Evolutionary conservation across 2,888 invertebrate genomes (phyloP).

Genomic region (Andrena bicolor): DNA sequence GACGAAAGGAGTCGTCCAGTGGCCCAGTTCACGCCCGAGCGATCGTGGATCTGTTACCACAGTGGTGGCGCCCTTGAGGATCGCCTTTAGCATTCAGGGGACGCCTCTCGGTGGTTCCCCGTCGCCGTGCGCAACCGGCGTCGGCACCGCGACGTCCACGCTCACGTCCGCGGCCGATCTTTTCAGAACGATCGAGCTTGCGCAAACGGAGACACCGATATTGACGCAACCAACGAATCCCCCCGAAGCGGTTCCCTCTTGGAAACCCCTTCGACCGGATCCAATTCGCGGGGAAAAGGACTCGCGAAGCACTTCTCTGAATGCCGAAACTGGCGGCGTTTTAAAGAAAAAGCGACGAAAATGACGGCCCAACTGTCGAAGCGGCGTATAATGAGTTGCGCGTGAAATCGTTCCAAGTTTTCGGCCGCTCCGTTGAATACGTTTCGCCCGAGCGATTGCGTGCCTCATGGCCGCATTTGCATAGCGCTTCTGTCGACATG

Average conservation of each 20-base stretch:
- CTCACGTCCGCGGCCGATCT: conserved; percentile 74
- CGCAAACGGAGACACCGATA: conserved; percentile 69
- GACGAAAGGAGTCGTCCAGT: conserved; percentile 46
- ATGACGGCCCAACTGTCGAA: conserved; percentile 1
- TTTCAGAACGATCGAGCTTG: conserved; percentile 80
- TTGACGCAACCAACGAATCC: conserved; percentile 65
- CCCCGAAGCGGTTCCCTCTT: conserved; percentile 24
- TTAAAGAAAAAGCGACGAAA: conserved; percentile 18
- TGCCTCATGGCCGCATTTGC: conserved; percentile 33
- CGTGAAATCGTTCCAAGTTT: conserved; percentile 54
- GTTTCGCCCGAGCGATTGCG: conserved; percentile 11
- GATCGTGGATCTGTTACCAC: conserved; percentile 65
- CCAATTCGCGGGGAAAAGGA: conserved; percentile 39
- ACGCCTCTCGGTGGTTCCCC: conserved; percentile 61
- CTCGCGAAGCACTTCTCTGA: not conserved
- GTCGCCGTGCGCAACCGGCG: conserved; percentile 59
- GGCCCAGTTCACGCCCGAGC: conserved; percentile 76
- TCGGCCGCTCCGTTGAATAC: conserved; percentile 24
- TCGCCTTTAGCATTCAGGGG: conserved; percentile 77
- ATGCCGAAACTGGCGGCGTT: not conserved
- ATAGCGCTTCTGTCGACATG: conserved; percentile 19
- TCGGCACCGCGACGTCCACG: conserved; percentile 53
- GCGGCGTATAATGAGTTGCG: conserved; percentile 51
- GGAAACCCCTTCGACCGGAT: conserved; percentile 26
- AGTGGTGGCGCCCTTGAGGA: conserved; percentile 70